Percentiles rank a stretch among this genome's conserved stretches.
Conservation (phyloP, 2,888 invertebrate species). For the Patella depressa region DNA sequence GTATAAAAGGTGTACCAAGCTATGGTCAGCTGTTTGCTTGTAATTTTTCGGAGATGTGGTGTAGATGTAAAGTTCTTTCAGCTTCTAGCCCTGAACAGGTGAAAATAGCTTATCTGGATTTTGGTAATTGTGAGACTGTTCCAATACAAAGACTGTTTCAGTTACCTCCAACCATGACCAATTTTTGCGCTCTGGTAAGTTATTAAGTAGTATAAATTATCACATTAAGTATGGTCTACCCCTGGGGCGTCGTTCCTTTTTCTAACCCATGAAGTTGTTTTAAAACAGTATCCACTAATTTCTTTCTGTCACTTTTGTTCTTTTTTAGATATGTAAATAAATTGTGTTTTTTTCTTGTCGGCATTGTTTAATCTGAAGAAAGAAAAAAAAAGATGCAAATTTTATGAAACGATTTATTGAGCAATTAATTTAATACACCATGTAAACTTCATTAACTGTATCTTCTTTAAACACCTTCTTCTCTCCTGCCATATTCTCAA, state of each 20-base stretch:
- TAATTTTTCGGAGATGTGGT: conserved; percentile 33
- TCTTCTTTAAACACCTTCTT: no score
- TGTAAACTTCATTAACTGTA: no score
- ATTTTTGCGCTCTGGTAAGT: conserved; percentile 45
- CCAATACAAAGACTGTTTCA: conserved; percentile 35
- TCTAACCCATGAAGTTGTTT: conserved; percentile 89
- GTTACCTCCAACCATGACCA: conserved; percentile 34
- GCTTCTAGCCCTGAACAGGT: conserved; percentile 27
- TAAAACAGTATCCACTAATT: conserved; percentile 93
- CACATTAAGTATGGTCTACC: neutral
- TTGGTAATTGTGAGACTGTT: conserved; percentile 48
- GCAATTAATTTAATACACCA: no score
- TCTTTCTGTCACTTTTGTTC: conserved; percentile 95
- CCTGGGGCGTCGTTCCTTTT: conserved; percentile 51
- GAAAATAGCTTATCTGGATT: conserved; percentile 49
- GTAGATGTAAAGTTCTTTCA: conserved; percentile 39
- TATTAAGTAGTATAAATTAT: no score
- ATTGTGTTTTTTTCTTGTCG: conserved; percentile 84
- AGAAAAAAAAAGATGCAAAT: no score
- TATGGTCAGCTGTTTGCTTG: neutral
- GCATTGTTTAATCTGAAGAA: conserved; percentile 85
- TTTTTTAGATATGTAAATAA: conserved; percentile 93
- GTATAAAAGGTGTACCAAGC: neutral
- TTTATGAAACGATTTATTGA: no score
- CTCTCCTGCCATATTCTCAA: no score